A percentile compares a stretch with the other conserved stretches of the same genome.
phyloP scores from a whole-genome alignment of 2,888 invertebrate species.

The Callosobruchus maculatus region DNA sequence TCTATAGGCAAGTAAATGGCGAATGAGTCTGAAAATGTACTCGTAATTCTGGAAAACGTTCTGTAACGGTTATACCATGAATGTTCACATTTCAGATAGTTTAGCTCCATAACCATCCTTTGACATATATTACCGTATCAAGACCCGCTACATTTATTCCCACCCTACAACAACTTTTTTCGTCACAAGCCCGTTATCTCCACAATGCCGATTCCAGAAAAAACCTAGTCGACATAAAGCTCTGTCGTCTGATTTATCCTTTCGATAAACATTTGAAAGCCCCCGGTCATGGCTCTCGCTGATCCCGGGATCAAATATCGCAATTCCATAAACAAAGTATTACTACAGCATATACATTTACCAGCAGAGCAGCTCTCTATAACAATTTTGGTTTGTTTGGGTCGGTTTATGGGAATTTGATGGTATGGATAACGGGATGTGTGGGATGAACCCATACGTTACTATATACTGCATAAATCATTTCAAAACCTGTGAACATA shows the following conservation, averaged over 20 bases:
- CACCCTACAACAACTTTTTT: neutral
- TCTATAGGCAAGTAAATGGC: too few species aligned
- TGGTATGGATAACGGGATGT: too few species aligned
- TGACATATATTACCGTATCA: neutral
- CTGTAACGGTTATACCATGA: neutral
- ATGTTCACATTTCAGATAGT: neutral
- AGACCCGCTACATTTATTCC: neutral
- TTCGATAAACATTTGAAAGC: neutral
- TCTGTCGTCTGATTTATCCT: neutral
- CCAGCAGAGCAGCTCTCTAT: too few species aligned
- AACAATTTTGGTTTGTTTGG: too few species aligned
- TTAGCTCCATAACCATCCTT: neutral
- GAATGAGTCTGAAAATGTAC: too few species aligned
- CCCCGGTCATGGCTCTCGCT: neutral
- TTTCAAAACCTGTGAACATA: too few species aligned
- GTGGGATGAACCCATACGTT: too few species aligned
- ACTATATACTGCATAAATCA: too few species aligned
- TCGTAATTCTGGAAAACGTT: too few species aligned
- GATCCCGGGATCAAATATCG: neutral
- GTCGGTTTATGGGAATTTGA: too few species aligned
- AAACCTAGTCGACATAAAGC: neutral
- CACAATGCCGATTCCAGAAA: neutral
- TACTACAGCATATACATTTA: too few species aligned
- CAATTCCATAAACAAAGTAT: neutral
- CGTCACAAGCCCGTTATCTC: neutral